Conservation (phyloP, 2,797 vertebrate species). For the Halcyon leucocephala region DNA sequence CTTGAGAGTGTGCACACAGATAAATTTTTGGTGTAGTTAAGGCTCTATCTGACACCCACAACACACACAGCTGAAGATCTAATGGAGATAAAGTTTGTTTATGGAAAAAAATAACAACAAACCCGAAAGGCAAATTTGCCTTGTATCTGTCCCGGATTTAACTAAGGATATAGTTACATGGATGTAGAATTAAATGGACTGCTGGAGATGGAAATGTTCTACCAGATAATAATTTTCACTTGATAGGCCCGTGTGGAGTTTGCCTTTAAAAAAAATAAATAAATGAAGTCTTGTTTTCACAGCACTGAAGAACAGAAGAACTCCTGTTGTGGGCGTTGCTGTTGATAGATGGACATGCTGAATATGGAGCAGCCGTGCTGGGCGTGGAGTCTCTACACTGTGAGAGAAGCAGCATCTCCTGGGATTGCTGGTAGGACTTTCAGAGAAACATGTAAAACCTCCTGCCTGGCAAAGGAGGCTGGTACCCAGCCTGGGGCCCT, state of each 20-base stretch:
- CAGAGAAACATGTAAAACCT: neutral
- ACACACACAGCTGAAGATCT: neutral
- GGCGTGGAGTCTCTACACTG: fast-evolving
- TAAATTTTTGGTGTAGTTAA: neutral
- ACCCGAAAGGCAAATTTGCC: neutral
- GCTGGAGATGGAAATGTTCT: neutral
- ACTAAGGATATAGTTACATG: neutral
- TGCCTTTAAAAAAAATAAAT: neutral
- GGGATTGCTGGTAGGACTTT: neutral
- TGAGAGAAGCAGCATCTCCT: neutral
- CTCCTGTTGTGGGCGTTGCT: neutral
- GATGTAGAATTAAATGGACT: neutral
- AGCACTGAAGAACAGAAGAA: neutral
- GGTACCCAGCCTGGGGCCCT: neutral
- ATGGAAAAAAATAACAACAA: neutral
- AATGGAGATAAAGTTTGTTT: neutral
- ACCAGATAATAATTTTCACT: neutral
- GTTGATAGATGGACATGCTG: neutral
- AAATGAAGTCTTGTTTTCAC: neutral
- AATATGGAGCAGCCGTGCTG: neutral
- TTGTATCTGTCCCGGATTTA: neutral
- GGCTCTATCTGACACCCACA: neutral
- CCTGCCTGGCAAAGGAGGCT: neutral
- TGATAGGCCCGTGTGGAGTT: neutral
- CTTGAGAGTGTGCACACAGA: neutral